These are phyloP conservation scores for Trididemnum clinides DNA, from an alignment of 23 tunicate species.

Conservation along the genomic window DNA sequence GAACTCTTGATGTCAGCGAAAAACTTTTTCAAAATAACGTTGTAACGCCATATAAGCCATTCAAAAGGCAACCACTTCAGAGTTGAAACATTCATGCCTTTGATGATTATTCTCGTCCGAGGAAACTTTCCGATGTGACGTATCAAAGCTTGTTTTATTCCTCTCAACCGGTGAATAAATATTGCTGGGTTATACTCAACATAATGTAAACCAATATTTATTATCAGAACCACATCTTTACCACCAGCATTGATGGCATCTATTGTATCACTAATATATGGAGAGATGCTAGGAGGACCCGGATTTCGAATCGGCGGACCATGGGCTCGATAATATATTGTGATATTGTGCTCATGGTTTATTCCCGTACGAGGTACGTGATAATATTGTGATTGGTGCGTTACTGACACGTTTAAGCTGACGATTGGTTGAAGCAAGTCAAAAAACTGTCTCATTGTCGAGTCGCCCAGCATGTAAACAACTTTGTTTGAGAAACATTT, in stretches of 20 bases:
- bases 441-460: conserved; percentile 41
- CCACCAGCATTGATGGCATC: conserved; percentile 40
- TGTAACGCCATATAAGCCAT: conserved; percentile 10
- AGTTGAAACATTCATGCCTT: conserved; percentile 21
- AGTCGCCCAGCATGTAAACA: conserved; percentile 45
- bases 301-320: conserved; percentile 51
- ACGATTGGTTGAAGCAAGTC: background rate
- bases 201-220: conserved; percentile 44
- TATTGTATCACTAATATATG: conserved; percentile 50
- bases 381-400: background rate
- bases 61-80: background rate
- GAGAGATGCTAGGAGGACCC: conserved; percentile 19
- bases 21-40: background rate
- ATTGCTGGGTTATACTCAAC: background rate
- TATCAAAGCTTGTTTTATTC: conserved; percentile 8
- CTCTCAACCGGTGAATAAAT: conserved; percentile 14
- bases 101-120: conserved; percentile 16
- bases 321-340: conserved; percentile 50
- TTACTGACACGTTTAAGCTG: background rate
- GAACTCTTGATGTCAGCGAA: background rate
- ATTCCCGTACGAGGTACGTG: conserved; percentile 7
- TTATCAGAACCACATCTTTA: conserved; percentile 12
- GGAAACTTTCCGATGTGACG: conserved; percentile 6
- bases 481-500: conserved; percentile 22
- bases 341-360: conserved; percentile 7